These are phyloP conservation scores for Danio kyathit DNA, from an alignment of 2,797 vertebrate genomes.

Conservation along the genomic window DNA sequence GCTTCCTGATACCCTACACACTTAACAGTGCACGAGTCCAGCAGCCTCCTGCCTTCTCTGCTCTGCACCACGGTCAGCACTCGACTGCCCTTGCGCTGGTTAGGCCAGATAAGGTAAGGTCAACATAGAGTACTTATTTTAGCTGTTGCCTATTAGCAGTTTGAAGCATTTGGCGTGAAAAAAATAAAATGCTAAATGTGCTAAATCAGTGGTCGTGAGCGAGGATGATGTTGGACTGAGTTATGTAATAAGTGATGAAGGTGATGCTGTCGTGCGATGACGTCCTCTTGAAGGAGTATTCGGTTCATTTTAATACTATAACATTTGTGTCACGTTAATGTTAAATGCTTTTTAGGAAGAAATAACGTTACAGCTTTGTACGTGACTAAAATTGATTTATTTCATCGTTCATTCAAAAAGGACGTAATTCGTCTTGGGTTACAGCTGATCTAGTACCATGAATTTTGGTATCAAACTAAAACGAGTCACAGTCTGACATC, in stretches of 20 bases:
- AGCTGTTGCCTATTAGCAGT: neutral
- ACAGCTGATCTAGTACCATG: neutral
- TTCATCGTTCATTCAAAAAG: neutral
- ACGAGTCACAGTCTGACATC: neutral
- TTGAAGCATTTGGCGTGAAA: neutral
- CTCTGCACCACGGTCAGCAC: constrained; percentile 59
- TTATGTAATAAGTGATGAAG: constrained; percentile 34
- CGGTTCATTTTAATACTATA: neutral
- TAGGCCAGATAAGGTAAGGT: constrained; percentile 67
- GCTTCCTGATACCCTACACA: constrained; percentile 69
- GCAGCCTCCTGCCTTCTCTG: constrained; percentile 72
- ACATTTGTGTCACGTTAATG: neutral
- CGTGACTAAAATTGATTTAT: neutral
- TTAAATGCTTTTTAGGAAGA: neutral
- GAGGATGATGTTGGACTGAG: constrained; percentile 10
- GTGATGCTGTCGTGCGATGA: constrained; percentile 21
- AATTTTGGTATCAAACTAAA: neutral
- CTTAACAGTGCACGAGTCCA: constrained; percentile 63
- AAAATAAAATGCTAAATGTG: neutral
- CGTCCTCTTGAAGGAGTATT: constrained; percentile 7
- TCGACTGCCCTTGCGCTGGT: constrained; percentile 74
- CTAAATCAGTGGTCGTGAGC: neutral
- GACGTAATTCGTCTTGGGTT: neutral
- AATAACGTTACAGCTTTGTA: neutral
- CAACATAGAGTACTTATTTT: neutral